phyloP scores from a whole-genome alignment of 1,140 invertebrate species.

The Pentalonia nigronervosa region DNA sequence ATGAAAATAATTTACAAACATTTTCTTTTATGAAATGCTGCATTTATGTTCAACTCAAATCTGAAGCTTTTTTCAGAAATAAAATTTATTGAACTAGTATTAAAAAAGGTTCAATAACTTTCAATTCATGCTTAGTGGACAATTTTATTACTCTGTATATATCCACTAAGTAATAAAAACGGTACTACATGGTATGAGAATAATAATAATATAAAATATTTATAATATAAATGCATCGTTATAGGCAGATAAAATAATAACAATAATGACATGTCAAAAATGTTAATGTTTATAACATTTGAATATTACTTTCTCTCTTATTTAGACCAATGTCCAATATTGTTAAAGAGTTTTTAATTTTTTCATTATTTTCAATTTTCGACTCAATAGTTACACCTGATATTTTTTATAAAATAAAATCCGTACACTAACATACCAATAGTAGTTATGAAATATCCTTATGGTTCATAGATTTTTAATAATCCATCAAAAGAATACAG shows the following conservation, averaged over 20 bases:
- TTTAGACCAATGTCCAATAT: background rate
- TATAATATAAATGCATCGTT: background rate
- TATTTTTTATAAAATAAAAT: background rate
- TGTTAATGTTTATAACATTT: background rate
- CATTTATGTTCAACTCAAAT: background rate
- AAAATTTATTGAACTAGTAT: background rate
- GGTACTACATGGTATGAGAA: too few relatives aligned
- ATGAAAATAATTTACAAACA: background rate
- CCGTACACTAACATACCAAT: background rate
- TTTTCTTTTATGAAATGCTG: background rate
- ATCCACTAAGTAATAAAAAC: background rate
- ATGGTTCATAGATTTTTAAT: background rate
- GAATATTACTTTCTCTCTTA: background rate
- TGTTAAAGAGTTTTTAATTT: background rate
- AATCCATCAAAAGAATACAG: background rate
- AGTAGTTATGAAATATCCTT: background rate
- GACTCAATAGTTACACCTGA: background rate
- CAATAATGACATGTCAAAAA: background rate
- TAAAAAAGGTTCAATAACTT: background rate
- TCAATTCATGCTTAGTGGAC: too few relatives aligned
- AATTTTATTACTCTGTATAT: background rate
- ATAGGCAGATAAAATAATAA: background rate
- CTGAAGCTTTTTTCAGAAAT: background rate
- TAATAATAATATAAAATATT: too few relatives aligned
- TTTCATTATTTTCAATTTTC: background rate